Evolutionary conservation across 2,888 invertebrate species (phyloP), one percentile per base, ranked within the genome.

Genomic region (Polietes domitor): DNA sequence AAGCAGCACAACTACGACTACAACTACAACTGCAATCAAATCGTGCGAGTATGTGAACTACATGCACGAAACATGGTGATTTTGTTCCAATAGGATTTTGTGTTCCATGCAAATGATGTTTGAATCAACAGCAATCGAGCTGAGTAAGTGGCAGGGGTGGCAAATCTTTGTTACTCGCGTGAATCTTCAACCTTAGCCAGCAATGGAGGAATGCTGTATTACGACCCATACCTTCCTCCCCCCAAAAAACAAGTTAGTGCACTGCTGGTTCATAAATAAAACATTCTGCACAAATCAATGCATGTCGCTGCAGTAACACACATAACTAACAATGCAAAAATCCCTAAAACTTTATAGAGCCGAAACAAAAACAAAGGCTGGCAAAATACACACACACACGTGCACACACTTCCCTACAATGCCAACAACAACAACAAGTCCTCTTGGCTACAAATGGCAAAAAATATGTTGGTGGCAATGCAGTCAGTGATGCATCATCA

Each of bases 201-300:
- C 32, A 32, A 32, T 37, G 12, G 37, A 12, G 37, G 37, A 7
- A 37, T 37, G 37, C 10, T 10, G 9, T 9, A 9, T 9, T 37
- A 7, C 37, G 10, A 3, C 10, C 37, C 37, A 1, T 37, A 2
- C 12, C 32, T 32, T 7, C 3, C 32, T 5, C 32, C 3, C 32
- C 3, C 32, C 32, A 32, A 5, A 32, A 9, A 9, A 12, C 1
- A 53, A 21, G 32, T 47, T 58, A 28, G 58, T 26, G 61, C 80
- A 43, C 6, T 63, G 43, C 80, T 77, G 73, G 0, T 1, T 43
- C 43, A 82, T 72, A 61, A 78, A 37, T 58, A 55, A 63, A 75
- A 53, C n/a, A 77, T 80, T 75, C 53, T 77, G 72, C 53, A 65
- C 83, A 83, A 83, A 83, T 83, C 77, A 83, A 80, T 80, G 77